Base-by-base conservation (phyloP, 2,888 invertebrate genomes). In the Harpalus rubripes region DNA sequence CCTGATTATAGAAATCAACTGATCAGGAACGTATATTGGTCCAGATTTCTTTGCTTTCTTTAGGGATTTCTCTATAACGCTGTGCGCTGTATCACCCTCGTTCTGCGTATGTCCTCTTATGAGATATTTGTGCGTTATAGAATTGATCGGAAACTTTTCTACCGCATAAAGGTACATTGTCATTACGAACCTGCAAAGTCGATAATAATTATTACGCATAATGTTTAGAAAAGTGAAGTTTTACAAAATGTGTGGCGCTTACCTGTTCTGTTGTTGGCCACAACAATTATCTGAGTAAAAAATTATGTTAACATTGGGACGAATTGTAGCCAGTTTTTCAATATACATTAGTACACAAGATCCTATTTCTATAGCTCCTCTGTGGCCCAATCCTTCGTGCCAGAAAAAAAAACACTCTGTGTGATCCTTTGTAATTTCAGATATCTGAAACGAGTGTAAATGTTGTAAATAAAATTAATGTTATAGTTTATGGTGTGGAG, bases 241-340 rank as follows among this genome's bases (percentile, higher is more conserved):
- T 32, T 32, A 32, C 32, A 32, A 32, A 32, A 32, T 32, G 6
- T 32, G 4, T 56, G n/a, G 10, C 56, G n/a, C 4, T n/a, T n/a
- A 56, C n/a, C 56, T 12, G 56, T 56, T 56, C n/a, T 56, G 2
- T 56, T 56, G 56, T 15, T 56, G 56, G 12, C 56, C 10, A 7
- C 56, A 56, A 56, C 56, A 56, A 15, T 56, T 56, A 15, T 56
- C 56, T 56, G 56, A 56, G n/a, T 56, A 10, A 56, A 56, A 56
- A 2, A 7, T 56, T 56, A 56, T 56, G 56, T 56, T 15, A 56
- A 12, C 3, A 1, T 10, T 56, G 56, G 56, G 56, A 12, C n/a
- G n/a, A 12, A 2, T 56, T 15, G 56, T 56, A n/a, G 10, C 56
- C 56, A 56, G 12, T 56, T n/a, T 56, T 56, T 56, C n/a, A 12